Conservation (phyloP, 1,140 invertebrate genomes). For the Monochamus saltuarius region DNA sequence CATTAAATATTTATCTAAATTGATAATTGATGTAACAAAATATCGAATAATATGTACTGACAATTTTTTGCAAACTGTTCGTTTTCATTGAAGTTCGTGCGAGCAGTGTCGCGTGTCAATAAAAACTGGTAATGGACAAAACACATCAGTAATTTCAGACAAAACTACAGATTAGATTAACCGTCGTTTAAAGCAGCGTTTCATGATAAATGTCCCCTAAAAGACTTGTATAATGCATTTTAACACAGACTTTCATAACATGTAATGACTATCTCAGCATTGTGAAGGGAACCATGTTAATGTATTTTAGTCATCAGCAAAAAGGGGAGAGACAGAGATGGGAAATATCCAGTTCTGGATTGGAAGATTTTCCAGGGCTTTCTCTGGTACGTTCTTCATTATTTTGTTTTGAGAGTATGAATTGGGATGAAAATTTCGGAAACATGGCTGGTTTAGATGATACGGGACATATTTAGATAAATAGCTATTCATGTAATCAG, state of each 20-base stretch:
- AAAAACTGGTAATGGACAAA: constrained; percentile 23
- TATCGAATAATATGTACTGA: too few species aligned
- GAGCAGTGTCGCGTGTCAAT: constrained; percentile 16
- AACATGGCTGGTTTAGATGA: too few species aligned
- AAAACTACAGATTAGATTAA: constrained; percentile 33
- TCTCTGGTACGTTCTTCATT: neutral
- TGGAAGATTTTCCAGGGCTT: neutral
- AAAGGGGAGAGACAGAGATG: constrained; percentile 30
- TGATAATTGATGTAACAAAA: too few species aligned
- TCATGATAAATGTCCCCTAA: constrained; percentile 43
- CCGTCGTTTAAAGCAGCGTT: constrained; percentile 34
- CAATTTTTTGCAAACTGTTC: neutral
- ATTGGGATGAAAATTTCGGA: too few species aligned
- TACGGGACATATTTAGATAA: too few species aligned
- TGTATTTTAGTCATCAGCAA: constrained; percentile 44
- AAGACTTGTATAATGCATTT: constrained; percentile 42
- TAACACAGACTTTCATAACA: constrained; percentile 44
- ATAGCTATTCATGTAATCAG: too few species aligned
- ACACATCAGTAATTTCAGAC: constrained; percentile 21
- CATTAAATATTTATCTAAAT: too few species aligned
- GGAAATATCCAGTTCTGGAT: constrained; percentile 14
- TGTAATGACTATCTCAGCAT: constrained; percentile 43
- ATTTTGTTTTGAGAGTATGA: too few species aligned
- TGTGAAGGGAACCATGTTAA: constrained; percentile 43
- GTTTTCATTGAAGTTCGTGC: neutral